Evolutionary conservation across 2,797 vertebrate species (phyloP).

Genomic region (Chaenodraco wilsoni): DNA sequence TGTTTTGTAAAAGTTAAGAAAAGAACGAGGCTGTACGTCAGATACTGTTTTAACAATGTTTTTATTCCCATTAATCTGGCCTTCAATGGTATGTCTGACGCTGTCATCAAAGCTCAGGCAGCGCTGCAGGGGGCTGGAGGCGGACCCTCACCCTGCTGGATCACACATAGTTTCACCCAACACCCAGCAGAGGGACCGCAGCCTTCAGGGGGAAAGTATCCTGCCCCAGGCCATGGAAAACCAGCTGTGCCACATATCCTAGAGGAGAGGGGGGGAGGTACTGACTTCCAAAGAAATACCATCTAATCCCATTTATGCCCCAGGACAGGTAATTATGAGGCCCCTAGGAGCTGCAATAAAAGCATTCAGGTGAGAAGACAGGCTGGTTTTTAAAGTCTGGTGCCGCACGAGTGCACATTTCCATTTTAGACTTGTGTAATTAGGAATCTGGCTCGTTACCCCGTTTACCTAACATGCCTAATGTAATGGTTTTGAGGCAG

Average conservation of each 20-base stretch:
- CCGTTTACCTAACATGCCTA: constrained; percentile 1
- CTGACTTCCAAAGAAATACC: constrained; percentile 42
- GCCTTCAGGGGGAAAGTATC: constrained; percentile 44
- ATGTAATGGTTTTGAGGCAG: constrained; percentile 10
- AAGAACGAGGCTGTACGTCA: constrained; percentile 38
- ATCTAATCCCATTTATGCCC: constrained; percentile 44
- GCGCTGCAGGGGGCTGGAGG: constrained; percentile 50
- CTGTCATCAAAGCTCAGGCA: constrained; percentile 37
- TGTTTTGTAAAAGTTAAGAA: not conserved
- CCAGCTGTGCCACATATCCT: constrained; percentile 70
- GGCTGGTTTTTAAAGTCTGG: constrained; percentile 29
- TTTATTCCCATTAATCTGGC: constrained; percentile 75
- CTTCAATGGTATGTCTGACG: constrained; percentile 55
- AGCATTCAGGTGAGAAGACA: constrained; percentile 18
- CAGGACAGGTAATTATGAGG: constrained; percentile 56
- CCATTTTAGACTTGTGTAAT: constrained; percentile 9
- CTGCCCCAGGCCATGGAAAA: constrained; percentile 65
- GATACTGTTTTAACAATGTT: constrained; percentile 59
- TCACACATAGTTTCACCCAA: constrained; percentile 49
- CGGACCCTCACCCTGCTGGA: constrained; percentile 31
- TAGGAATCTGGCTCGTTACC: not conserved
- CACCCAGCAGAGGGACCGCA: constrained; percentile 38
- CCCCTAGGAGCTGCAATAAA: constrained; percentile 43
- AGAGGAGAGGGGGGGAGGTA: not conserved
- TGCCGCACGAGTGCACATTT: constrained; percentile 8